phyloP scores from a whole-genome alignment of 2,888 invertebrate species.

The Epistrophella euchroma region DNA sequence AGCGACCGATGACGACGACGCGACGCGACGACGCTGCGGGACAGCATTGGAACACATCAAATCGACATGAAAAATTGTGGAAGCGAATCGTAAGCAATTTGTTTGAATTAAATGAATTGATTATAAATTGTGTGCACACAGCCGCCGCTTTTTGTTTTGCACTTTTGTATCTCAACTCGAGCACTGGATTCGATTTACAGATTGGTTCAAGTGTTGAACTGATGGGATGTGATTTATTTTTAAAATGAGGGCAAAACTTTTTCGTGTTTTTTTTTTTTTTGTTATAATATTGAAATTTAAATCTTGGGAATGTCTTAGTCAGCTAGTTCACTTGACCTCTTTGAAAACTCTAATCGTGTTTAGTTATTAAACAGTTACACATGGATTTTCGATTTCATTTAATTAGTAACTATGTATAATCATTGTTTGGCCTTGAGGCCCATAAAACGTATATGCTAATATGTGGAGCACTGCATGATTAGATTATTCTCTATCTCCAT shows the following conservation, averaged over 20 bases:
- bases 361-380: background rate
- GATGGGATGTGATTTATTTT: constrained; percentile 62
- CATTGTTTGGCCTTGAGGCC: constrained; percentile 17
- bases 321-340: constrained; percentile 69
- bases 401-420: constrained; percentile 35
- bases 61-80: constrained; percentile 69
- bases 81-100: constrained; percentile 70
- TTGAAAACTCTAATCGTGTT: constrained; percentile 17
- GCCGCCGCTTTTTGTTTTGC: constrained; percentile 43
- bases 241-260: constrained; percentile 39
- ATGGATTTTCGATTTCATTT: constrained; percentile 22
- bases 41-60: constrained; percentile 61
- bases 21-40: constrained; percentile 68
- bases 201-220: constrained; percentile 42
- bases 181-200: constrained; percentile 20
- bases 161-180: constrained; percentile 15
- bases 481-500: background rate
- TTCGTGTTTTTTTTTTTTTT: constrained; percentile 1
- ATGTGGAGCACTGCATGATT: constrained; percentile 21
- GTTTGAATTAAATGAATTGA: constrained; percentile 72
- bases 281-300: constrained; percentile 34
- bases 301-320: constrained; percentile 60
- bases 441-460: constrained; percentile 11
- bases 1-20: background rate
- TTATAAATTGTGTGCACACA: constrained; percentile 59